phyloP scores from a whole-genome alignment of 2,888 invertebrate species.

The Itoplectis maculator region DNA sequence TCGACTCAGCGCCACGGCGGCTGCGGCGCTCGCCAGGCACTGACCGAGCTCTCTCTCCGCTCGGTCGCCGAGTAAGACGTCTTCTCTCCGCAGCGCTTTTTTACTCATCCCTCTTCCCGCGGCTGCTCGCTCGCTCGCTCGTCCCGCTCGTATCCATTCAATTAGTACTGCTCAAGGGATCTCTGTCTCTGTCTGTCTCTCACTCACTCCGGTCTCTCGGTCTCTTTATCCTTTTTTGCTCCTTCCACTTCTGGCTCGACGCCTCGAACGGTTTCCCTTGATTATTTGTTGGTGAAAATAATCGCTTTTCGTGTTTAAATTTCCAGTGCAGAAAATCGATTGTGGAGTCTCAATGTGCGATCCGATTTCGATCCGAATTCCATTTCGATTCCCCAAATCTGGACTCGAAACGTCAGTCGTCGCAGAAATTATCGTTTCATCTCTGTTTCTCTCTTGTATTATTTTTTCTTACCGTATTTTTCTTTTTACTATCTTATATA shows the following conservation, averaged over 20 bases:
- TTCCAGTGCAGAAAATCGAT: no score
- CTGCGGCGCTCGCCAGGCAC: no score
- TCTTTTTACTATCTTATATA: not conserved
- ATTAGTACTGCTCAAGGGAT: conserved; percentile 54
- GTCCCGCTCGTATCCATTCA: conserved; percentile 53
- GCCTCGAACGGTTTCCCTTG: not conserved
- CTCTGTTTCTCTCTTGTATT: no score
- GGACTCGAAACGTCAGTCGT: no score
- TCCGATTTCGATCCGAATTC: no score
- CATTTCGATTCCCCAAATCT: no score
- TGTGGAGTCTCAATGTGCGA: no score
- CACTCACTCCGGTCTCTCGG: conserved; percentile 1
- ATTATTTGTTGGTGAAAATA: not conserved
- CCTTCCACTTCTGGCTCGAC: not conserved
- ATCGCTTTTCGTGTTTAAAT: no score
- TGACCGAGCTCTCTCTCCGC: conserved; percentile 25
- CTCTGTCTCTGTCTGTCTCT: conserved; percentile 10
- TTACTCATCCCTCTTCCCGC: conserved; percentile 70
- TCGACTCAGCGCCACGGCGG: no score
- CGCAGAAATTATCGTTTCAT: not conserved
- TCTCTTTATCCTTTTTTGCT: not conserved
- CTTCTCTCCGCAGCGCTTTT: conserved; percentile 73
- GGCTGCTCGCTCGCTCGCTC: conserved; percentile 41
- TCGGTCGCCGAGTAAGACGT: conserved; percentile 78
- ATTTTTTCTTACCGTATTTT: no score